Evolutionary conservation across 2,888 invertebrate species (phyloP), one percentile per base, ranked within the genome.

Genomic region (Perdita meconis): DNA sequence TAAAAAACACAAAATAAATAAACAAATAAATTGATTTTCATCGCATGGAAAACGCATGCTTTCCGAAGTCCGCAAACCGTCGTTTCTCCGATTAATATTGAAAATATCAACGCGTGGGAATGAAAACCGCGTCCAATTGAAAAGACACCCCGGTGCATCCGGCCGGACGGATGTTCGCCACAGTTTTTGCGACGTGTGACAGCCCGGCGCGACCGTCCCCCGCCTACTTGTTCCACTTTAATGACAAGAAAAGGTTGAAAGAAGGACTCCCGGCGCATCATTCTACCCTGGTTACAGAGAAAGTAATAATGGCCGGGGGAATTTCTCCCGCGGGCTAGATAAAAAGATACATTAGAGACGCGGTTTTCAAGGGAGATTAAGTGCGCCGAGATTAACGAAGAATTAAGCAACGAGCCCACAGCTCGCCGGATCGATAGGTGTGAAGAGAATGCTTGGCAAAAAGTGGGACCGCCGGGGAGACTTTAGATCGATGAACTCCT

Each of bases 221-320:
- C 72, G 16, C 42, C 51, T 64, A 59, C 73, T 44, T 59, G 74
- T 64, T 72, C 74, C 22, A 74, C 73, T 72, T 74, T 64, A 72
- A 74, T 74, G 64, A 72, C 57, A 74, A 64, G 73, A 59, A 71
- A 64, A 44, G 22, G 38, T 63, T 19, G 73, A 42, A 56, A 71
- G 73, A 63, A 71, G 55, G 63, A 57, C 73, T 53, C 57, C 40
- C 73, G 59, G 44, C 36, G 57, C 57, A 40, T 74, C 64, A 59
- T 72, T 74, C 73, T 74, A 59, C 38, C 26, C 51, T 10, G 36
- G 63, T 53, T n/a, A 71, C 72, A 51, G 51, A 57, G 42, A 36
- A 57, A 44, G 57, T 59, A 72, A 74, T 72, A 74, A 72, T 51
- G 63, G 36, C n/a, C n/a, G n/a, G 5, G 40, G 8, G 40, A 42